Conservation (phyloP, 1,140 invertebrate genomes). For the Solenopsis fugax region DNA sequence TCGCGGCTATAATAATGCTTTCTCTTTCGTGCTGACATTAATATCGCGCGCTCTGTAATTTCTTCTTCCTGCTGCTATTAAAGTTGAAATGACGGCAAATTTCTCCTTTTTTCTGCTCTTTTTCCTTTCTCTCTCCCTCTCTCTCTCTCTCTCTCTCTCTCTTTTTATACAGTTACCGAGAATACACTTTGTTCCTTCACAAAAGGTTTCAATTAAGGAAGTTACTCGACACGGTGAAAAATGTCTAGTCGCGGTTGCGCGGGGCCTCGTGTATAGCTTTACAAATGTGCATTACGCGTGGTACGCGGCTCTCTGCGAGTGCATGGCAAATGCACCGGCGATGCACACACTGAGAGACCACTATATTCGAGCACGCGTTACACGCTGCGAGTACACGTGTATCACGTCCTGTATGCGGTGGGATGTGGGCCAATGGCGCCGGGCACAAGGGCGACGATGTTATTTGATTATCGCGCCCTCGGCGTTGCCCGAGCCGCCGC, state of each 20-base stretch:
- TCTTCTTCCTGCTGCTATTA: slow-evolving; percentile 70
- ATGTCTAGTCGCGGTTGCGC: slow-evolving; percentile 62
- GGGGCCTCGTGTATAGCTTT: slow-evolving; percentile 67
- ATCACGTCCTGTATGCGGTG: slow-evolving; percentile 67
- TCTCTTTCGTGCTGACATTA: slow-evolving; percentile 62
- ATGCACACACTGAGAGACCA: slow-evolving; percentile 71
- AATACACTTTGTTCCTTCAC: slow-evolving; percentile 71
- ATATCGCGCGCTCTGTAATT: slow-evolving; percentile 70
- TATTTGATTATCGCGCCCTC: slow-evolving; percentile 72
- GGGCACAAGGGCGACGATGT: slow-evolving; percentile 69
- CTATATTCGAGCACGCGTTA: slow-evolving; percentile 78
- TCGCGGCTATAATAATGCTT: slow-evolving; percentile 59
- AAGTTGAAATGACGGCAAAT: slow-evolving; percentile 70
- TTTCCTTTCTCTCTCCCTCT: not conserved
- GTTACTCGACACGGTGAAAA: slow-evolving; percentile 62
- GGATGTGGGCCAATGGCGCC: slow-evolving; percentile 75
- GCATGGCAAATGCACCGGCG: slow-evolving; percentile 69
- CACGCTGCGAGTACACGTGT: slow-evolving; percentile 75
- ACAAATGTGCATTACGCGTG: slow-evolving; percentile 72
- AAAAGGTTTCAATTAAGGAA: slow-evolving; percentile 77
- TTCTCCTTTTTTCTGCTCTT: slow-evolving; percentile 35
- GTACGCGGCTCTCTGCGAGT: slow-evolving; percentile 38
- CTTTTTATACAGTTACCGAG: slow-evolving; percentile 58
- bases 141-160: not conserved
- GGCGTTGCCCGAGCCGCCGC: slow-evolving; percentile 56